Evolutionary conservation across 2,113 vertebrate species (phyloP).

Genomic region (Aegithalos caudatus): DNA sequence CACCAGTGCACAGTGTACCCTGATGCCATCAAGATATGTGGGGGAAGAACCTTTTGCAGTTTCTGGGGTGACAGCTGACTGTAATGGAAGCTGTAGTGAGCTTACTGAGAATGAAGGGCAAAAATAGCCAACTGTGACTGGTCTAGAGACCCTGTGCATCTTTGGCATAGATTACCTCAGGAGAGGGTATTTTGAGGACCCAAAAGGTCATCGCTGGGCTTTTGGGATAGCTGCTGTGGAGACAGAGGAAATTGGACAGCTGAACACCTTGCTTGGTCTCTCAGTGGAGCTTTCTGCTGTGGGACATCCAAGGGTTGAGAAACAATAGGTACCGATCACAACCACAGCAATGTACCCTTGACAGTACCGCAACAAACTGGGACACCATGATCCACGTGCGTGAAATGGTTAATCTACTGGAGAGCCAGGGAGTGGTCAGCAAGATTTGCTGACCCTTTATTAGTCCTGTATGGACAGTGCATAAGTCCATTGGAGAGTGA

Average conservation of each 20-base stretch:
- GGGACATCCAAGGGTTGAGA: background rate
- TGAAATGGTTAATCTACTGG: background rate
- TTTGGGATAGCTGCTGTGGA: background rate
- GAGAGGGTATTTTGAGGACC: background rate
- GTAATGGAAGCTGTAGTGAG: background rate
- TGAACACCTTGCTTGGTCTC: background rate
- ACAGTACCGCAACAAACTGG: fast-evolving
- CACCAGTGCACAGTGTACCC: background rate
- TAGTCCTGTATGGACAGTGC: background rate
- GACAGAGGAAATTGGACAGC: background rate
- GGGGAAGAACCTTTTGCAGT: background rate
- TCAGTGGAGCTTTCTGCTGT: background rate
- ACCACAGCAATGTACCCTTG: background rate
- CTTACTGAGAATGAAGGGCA: background rate
- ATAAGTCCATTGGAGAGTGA: background rate
- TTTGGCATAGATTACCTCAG: background rate
- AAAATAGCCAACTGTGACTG: background rate
- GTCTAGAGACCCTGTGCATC: background rate
- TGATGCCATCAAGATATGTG: fast-evolving
- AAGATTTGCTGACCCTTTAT: background rate
- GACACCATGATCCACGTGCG: background rate
- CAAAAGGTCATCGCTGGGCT: background rate
- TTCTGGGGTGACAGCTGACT: background rate
- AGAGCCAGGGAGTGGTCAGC: background rate
- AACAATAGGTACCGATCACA: background rate